Base-by-base conservation (phyloP, 2,113 vertebrate species). In the Eira barbara region DNA sequence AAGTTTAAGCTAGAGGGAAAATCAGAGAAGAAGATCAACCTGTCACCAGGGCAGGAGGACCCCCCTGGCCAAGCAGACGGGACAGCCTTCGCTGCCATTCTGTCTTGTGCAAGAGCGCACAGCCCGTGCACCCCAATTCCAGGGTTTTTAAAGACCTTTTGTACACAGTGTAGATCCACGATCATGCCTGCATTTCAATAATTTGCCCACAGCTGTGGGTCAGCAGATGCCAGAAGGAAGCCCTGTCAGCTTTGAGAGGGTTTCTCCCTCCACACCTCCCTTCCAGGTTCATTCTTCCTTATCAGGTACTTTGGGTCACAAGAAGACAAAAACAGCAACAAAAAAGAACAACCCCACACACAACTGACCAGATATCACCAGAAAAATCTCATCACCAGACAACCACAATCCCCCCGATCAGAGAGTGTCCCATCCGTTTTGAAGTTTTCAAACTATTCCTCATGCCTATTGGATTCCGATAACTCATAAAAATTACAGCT, bases 1-100 rank as follows among this genome's bases (percentile, higher is more conserved):
- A 96, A 79, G 52, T 95, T 85, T 80, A 93, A 95, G 79, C 17
- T 34, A 93, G 96, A 89, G n/a, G 42, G 67, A 93, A 76, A 92
- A 92, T 95, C 81, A 34, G 52, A 95, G 69, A 65, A 34, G 42
- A 97, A 92, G 42, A 96, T 90, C 92, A 96, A 96, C 96, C 89
- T 98, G 94, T 97, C 73, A 65, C 65, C 39, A n/a, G 39, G 29
- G n/a, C 89, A 93, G n/a, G 42, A 82, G 67, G 65, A 34, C 7
- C 21, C 45, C 45, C 11, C 83, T 2, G 0, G 29, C 80, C 86
- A 47, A 36, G 13, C 42, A 89, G 95, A 95, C 17, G 49, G 36
- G 67, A 82, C 36, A 85, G 52, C 10, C 23, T 21, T 4, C 1
- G 17, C 29, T n/a, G 59, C 67, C 59, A 71, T 63, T 92, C 52